phyloP scores from a whole-genome alignment of 2,797 vertebrate genomes.

The Sardinella longiceps region DNA sequence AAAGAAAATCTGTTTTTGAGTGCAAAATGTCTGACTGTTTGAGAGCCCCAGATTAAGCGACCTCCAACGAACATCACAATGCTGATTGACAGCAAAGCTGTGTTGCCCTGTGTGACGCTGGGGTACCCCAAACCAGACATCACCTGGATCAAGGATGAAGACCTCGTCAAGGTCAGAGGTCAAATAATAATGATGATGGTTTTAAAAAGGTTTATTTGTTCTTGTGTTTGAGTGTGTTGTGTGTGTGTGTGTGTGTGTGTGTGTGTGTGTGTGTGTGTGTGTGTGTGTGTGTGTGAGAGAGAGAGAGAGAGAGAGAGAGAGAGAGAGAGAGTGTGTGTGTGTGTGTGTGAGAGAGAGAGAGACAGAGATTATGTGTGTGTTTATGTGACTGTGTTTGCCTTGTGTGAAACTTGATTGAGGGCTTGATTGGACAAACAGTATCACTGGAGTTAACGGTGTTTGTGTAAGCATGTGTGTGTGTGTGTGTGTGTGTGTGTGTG shows the following conservation, averaged over 20 bases:
- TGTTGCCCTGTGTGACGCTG: conserved; percentile 89
- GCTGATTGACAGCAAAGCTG: conserved; percentile 90
- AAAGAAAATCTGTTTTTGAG: not conserved
- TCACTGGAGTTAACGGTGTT: not conserved
- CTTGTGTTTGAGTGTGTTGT: too few relatives aligned
- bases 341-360: not conserved
- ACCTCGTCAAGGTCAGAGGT: conserved; percentile 80
- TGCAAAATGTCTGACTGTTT: conserved; percentile 33
- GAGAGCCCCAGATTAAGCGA: conserved; percentile 95
- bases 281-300: not conserved
- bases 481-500: not conserved
- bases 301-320: too few relatives aligned
- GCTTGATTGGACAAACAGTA: too few relatives aligned
- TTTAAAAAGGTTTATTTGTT: too few relatives aligned
- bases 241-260: not conserved
- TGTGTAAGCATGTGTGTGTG: not conserved
- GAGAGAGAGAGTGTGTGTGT: not conserved
- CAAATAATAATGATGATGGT: too few relatives aligned
- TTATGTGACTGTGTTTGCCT: not conserved
- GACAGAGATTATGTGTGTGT: not conserved
- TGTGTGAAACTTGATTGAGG: too few relatives aligned
- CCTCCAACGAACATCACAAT: conserved; percentile 89
- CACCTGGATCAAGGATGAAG: conserved; percentile 94
- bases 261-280: not conserved
- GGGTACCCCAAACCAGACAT: conserved; percentile 97